These are phyloP conservation scores for Scaptomyza pallida DNA, from an alignment of 1,140 invertebrate species.

Conservation along the genomic window DNA sequence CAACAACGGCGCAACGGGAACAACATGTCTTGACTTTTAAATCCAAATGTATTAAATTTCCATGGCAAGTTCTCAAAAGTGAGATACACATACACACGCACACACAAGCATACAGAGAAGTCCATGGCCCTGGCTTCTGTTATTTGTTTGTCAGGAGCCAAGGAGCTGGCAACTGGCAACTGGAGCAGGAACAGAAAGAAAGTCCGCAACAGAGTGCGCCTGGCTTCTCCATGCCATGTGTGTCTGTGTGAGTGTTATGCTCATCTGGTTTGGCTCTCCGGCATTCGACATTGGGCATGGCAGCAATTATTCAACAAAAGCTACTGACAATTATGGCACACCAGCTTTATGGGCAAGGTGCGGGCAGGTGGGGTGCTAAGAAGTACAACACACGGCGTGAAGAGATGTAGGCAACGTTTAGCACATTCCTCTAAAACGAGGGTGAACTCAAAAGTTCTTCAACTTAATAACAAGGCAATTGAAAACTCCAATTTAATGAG, in stretches of 20 bases:
- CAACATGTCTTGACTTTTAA: conserved; percentile 82
- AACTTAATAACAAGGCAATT: conserved; percentile 17
- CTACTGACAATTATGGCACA: conserved; percentile 81
- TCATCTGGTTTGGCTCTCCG: conserved; percentile 56
- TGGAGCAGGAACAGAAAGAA: neutral
- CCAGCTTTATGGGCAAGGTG: conserved; percentile 62
- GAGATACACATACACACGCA: too few species aligned
- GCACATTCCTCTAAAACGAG: conserved; percentile 17
- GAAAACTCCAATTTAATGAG: too few species aligned
- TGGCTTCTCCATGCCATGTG: conserved; percentile 36
- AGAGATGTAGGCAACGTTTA: conserved; percentile 7
- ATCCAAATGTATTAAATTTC: conserved; percentile 82
- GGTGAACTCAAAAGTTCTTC: conserved; percentile 27
- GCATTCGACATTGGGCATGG: conserved; percentile 76
- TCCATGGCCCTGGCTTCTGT: conserved; percentile 32
- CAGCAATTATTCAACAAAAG: conserved; percentile 81
- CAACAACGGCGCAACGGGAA: conserved; percentile 54
- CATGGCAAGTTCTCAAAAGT: conserved; percentile 40
- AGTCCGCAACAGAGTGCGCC: conserved; percentile 24
- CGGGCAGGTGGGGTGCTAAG: neutral
- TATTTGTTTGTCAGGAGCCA: conserved; percentile 36
- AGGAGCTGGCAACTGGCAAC: neutral
- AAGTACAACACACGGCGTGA: neutral
- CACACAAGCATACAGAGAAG: neutral
- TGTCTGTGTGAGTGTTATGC: conserved; percentile 30